These are phyloP conservation scores for Syngnathus typhle DNA, from an alignment of 2,113 vertebrate genomes.

Conservation along the genomic window DNA sequence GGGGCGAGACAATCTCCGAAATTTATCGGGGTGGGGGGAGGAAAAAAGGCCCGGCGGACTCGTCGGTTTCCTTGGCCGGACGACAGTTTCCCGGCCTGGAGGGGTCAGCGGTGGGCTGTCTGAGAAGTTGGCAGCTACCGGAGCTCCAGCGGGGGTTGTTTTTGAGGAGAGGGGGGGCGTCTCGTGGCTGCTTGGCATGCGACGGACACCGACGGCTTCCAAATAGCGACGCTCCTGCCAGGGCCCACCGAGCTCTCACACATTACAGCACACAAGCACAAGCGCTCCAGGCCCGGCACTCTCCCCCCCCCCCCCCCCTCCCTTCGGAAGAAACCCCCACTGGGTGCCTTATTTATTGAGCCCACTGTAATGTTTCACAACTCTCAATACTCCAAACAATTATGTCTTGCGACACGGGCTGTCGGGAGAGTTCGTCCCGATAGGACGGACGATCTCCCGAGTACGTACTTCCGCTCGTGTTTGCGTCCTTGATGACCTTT, in stretches of 20 bases:
- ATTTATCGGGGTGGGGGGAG: background rate
- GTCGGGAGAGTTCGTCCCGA: background rate
- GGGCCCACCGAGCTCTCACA: constrained; percentile 49
- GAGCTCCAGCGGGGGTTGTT: constrained; percentile 52
- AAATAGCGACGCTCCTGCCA: constrained; percentile 47
- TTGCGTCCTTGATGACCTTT: background rate
- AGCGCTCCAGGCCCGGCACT: constrained; percentile 35
- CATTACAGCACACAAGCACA: constrained; percentile 52
- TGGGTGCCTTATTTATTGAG: constrained; percentile 46
- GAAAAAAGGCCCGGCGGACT: constrained; percentile 33
- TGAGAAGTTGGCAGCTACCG: constrained; percentile 57
- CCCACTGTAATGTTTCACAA: constrained; percentile 42
- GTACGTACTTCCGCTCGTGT: constrained; percentile 4
- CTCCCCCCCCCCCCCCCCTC: background rate
- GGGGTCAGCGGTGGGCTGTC: constrained; percentile 68
- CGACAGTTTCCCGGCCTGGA: constrained; percentile 58
- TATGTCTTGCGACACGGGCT: constrained; percentile 25
- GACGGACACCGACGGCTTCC: constrained; percentile 48
- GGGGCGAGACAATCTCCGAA: constrained; percentile 28
- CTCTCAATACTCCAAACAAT: constrained; percentile 62
- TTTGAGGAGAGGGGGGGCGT: constrained; percentile 20
- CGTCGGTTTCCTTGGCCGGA: constrained; percentile 47
- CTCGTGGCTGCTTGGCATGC: constrained; percentile 61
- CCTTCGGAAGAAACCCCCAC: constrained; percentile 25
- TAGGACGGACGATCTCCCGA: background rate